A percentile compares a stretch with the other conserved stretches of the same genome.
phyloP scores from a whole-genome alignment of 2,888 invertebrate species.

The Dryadula phaetusa region DNA sequence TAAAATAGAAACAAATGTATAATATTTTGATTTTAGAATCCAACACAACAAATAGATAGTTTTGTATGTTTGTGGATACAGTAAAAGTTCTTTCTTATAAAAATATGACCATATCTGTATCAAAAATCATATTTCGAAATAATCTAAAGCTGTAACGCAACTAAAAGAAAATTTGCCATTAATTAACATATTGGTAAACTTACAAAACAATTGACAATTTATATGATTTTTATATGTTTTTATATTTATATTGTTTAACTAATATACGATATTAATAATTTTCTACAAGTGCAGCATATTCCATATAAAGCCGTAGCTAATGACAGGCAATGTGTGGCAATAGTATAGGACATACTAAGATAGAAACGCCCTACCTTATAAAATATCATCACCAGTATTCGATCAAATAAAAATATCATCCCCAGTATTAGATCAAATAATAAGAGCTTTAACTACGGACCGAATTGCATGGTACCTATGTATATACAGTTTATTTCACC shows the following conservation, averaged over 20 bases:
- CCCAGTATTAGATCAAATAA: too few relatives aligned
- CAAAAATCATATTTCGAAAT: too few relatives aligned
- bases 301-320: not conserved
- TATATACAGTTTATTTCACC: not conserved
- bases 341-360: too few relatives aligned
- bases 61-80: too few relatives aligned
- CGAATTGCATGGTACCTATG: not conserved
- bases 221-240: not conserved
- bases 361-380: too few relatives aligned
- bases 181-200: not conserved
- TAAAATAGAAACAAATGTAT: not conserved
- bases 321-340: not conserved
- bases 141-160: too few relatives aligned
- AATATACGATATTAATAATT: not conserved
- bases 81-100: too few relatives aligned
- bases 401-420: too few relatives aligned
- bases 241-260: not conserved
- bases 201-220: conserved; percentile 7
- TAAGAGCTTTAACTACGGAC: not conserved
- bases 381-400: too few relatives aligned
- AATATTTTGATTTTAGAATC: too few relatives aligned
- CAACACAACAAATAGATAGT: too few relatives aligned
- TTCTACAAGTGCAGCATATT: not conserved
- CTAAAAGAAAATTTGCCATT: not conserved
- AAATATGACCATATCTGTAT: too few relatives aligned